Evolutionary conservation across 1,140 invertebrate genomes (phyloP), one percentile per base, ranked within the genome.

Genomic region (Papilio glaucus): DNA sequence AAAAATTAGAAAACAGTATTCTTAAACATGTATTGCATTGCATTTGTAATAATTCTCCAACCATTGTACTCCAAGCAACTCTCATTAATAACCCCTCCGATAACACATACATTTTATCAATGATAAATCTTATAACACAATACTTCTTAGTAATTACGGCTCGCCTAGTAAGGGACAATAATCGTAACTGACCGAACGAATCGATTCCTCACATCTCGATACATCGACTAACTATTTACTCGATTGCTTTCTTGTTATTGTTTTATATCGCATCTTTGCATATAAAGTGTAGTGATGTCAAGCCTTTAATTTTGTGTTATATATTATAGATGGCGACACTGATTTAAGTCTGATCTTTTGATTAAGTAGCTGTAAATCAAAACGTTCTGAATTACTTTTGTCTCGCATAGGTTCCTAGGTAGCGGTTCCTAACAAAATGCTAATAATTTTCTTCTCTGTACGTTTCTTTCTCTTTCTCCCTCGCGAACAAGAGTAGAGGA

Each of bases 151-250:
- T 88, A 91, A 90, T 91, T 91, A 91, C 83, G 79, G 78, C 70
- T 76, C 84, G 78, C 88, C 89, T 85, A 88, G 82, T 90, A 89
- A 80, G 89, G 89, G 85, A 89, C 87, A 91, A 88, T 86, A 88
- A 87, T 89, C 87, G 82, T 79, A 73, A 73, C 49, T 65, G 76
- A 82, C 83, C 77, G 77, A 88, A 90, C 81, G 77, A 77, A 77
- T 81, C 79, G 83, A 82, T 82, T 78, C 74, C 69, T 57, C 21
- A 42, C 72, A 75, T 74, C 70, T 72, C 81, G 85, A 83, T 80
- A 78, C 76, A 85, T 84, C 87, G 86, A 88, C 87, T 74, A 87
- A 88, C 87, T 74, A 87, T 86, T 90, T 88, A 85, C 89, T 87
- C 87, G 85, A 86, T 86, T 84, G 80, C 74, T 88, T 89, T 89